Conservation (phyloP, 1,140 invertebrate genomes). For the Drosophila oshimai region DNA sequence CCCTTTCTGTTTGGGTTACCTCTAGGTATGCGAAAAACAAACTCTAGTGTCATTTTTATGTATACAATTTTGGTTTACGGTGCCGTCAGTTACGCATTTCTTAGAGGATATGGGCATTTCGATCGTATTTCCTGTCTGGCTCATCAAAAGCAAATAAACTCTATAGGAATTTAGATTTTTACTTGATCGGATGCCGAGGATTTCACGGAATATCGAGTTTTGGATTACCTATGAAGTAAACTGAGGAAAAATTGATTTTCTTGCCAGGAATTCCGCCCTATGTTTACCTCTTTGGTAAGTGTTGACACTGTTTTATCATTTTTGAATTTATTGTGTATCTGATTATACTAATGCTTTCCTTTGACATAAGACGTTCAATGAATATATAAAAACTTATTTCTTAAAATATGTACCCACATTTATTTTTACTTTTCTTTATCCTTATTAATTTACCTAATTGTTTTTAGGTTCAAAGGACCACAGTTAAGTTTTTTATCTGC, state of each 20-base stretch:
- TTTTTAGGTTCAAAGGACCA: too few relatives aligned
- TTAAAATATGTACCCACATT: too few relatives aligned
- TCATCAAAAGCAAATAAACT: neutral
- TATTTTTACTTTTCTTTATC: too few relatives aligned
- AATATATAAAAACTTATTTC: too few relatives aligned
- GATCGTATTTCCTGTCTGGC: constrained; percentile 6
- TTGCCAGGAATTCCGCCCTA: neutral
- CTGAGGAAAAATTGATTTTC: neutral
- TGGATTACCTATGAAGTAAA: neutral
- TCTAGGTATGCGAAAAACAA: neutral
- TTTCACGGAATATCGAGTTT: neutral
- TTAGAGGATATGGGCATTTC: neutral
- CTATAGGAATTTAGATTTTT: neutral
- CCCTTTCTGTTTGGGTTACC: neutral
- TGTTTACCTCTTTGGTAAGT: too few relatives aligned
- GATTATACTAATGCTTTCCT: too few relatives aligned
- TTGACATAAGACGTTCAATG: too few relatives aligned
- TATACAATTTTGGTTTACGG: neutral
- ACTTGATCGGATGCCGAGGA: neutral
- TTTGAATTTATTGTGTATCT: neutral
- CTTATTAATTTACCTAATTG: too few relatives aligned
- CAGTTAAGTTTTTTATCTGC: too few relatives aligned
- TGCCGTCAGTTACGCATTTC: neutral
- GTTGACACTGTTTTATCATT: too few relatives aligned
- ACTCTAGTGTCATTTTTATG: neutral